A percentile compares a stretch with the other conserved stretches of the same genome.
Evolutionary conservation across 2,888 invertebrate genomes (phyloP).

Genomic region (Perithous albicinctus): DNA sequence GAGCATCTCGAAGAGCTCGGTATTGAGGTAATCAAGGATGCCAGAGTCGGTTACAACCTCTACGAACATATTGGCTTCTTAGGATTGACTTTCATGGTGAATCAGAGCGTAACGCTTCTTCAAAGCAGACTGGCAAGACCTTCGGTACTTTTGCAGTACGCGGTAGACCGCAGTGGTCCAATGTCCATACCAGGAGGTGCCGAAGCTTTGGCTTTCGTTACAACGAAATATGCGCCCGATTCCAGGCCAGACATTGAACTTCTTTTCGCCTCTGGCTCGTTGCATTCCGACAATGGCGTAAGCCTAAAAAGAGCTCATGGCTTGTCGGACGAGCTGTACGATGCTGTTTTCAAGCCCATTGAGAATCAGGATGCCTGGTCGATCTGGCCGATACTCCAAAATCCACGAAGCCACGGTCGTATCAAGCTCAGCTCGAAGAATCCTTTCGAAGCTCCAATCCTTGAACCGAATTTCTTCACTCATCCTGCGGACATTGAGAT

Average conservation of each 20-base stretch:
- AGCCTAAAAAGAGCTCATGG: conserved; percentile 80
- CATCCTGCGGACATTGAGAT: conserved; percentile 85
- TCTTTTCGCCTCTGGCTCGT: conserved; percentile 85
- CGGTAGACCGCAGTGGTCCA: conserved; percentile 80
- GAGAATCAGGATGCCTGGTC: conserved; percentile 85
- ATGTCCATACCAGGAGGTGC: conserved; percentile 84
- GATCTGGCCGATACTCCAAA: conserved; percentile 89
- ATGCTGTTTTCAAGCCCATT: conserved; percentile 84
- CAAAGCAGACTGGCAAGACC: conserved; percentile 75
- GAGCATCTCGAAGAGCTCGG: conserved; percentile 86
- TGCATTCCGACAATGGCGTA: conserved; percentile 85
- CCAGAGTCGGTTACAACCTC: conserved; percentile 89
- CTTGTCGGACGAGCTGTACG: conserved; percentile 82
- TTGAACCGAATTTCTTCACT: conserved; percentile 93
- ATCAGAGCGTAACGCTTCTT: conserved; percentile 87
- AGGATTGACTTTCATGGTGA: conserved; percentile 89
- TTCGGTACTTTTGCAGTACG: conserved; percentile 80
- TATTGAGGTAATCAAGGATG: conserved; percentile 87
- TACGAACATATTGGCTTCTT: conserved; percentile 89
- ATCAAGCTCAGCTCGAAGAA: conserved; percentile 89
- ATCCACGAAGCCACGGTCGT: conserved; percentile 90
- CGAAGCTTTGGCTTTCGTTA: conserved; percentile 84
- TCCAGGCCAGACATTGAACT: conserved; percentile 81
- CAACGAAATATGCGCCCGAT: conserved; percentile 84
- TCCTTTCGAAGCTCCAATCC: conserved; percentile 90